These are phyloP conservation scores for Monomorium pharaonis DNA, from an alignment of 1,140 invertebrate genomes.

Conservation along the genomic window DNA sequence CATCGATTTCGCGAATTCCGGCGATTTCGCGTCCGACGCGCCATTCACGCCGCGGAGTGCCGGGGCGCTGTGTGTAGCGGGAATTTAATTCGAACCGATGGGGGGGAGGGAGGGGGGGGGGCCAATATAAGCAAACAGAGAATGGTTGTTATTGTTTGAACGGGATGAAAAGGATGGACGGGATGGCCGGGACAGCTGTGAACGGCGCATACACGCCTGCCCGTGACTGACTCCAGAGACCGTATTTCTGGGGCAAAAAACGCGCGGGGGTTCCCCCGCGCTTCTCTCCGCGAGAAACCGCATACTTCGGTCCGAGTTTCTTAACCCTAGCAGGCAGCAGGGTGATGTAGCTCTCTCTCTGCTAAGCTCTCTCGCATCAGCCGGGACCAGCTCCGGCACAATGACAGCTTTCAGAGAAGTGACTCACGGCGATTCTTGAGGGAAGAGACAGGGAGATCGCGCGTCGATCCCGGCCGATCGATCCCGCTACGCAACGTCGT, in stretches of 20 bases:
- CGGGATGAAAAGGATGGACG: slow-evolving; percentile 70
- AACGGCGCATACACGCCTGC: slow-evolving; percentile 66
- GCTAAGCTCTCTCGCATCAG: slow-evolving; percentile 47
- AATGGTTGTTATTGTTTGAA: slow-evolving; percentile 76
- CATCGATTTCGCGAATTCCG: slow-evolving; percentile 54
- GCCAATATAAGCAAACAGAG: slow-evolving; percentile 74
- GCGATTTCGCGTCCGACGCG: slow-evolving; percentile 29
- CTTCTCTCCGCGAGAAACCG: slow-evolving; percentile 43
- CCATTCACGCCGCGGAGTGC: slow-evolving; percentile 38
- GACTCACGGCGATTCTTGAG: slow-evolving; percentile 51
- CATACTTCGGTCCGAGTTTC: slow-evolving; percentile 33
- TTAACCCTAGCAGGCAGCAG: slow-evolving; percentile 31
- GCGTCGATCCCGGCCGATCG: not conserved
- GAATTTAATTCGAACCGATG: slow-evolving; percentile 69
- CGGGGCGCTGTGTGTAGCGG: slow-evolving; percentile 22
- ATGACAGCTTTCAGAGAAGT: slow-evolving; percentile 73
- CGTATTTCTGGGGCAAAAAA: slow-evolving; percentile 74
- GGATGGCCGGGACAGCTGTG: slow-evolving; percentile 68
- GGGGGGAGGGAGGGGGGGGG: not conserved
- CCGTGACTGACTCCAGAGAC: slow-evolving; percentile 72
- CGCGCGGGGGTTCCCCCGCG: slow-evolving; percentile 21
- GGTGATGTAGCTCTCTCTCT: slow-evolving; percentile 22
- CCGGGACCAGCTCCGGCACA: slow-evolving; percentile 65
- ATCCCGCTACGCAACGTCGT: too few species aligned
- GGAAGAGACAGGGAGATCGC: slow-evolving; percentile 13